phyloP scores from a whole-genome alignment of 1,140 invertebrate genomes.

The Cyclina sinensis region DNA sequence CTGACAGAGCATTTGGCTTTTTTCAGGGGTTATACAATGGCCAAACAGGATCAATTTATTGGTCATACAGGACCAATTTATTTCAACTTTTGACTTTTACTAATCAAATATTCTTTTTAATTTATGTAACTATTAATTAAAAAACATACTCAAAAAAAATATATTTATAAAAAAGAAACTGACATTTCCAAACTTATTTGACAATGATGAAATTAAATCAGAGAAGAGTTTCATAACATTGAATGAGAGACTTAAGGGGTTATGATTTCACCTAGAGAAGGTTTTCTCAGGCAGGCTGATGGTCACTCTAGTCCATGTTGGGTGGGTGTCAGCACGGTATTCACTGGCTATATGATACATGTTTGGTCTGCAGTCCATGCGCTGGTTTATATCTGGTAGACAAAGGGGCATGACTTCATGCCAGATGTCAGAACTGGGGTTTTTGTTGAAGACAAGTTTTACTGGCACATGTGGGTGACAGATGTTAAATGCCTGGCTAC shows the following conservation, averaged over 20 bases:
- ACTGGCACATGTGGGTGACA: conserved; percentile 76
- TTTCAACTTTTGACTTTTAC: too few species aligned
- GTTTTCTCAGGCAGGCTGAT: conserved; percentile 85
- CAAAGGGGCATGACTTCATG: conserved; percentile 85
- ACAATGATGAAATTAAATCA: neutral
- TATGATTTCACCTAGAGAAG: conserved; percentile 84
- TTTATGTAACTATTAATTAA: too few species aligned
- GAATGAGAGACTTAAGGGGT: too few species aligned
- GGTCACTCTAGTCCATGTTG: conserved; percentile 86
- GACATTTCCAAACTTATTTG: neutral
- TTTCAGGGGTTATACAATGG: too few species aligned
- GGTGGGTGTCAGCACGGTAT: conserved; percentile 83
- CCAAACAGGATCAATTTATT: too few species aligned
- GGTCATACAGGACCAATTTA: too few species aligned
- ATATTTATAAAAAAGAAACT: neutral
- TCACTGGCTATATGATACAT: conserved; percentile 84
- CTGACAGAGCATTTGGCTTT: too few species aligned
- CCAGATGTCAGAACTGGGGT: conserved; percentile 83
- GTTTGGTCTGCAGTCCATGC: conserved; percentile 85
- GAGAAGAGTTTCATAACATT: too few species aligned
- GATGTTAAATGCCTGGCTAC: conserved; percentile 77
- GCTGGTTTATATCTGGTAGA: conserved; percentile 80
- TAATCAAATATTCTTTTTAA: too few species aligned
- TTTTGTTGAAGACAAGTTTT: conserved; percentile 85
- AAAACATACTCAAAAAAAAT: neutral